Base-by-base conservation (phyloP, 2,113 vertebrate species). In the Odontesthes bonariensis region DNA sequence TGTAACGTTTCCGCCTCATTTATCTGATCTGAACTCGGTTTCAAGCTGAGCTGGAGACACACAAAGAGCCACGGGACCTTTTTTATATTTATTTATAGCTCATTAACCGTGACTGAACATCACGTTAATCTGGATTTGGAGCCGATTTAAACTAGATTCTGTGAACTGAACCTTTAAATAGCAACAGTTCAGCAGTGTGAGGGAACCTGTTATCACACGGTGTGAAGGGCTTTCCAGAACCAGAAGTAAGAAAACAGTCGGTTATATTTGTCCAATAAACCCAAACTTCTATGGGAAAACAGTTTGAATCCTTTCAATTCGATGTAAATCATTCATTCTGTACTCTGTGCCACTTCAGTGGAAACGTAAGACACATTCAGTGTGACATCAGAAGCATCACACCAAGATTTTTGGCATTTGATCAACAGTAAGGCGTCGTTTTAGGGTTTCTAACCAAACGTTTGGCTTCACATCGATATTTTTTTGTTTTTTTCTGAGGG, bases 401-500 rank as follows among this genome's bases (percentile, higher is more conserved):
- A 40, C 33, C 3, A 4, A 2, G 71, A 54, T 9, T 49, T 44
- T 70, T 82, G 77, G 82, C 77, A 70, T 70, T 47, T 69, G 64
- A 65, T 44, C 5, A 31, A 60, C 62, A 75, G 44, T 75, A 81
- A 84, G 81, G 85, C 85, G 77, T 62, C 56, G 60, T 68, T 58
- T 65, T 54, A 61, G 47, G 83, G 51, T 61, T 65, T 47, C 60
- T 2, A 4, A 35, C 16, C 14, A 35, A 54, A 66, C 14, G 32
- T 54, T 53, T n/a, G 1, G 5, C 1, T 38, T 58, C 17, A 35
- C 6, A 4, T 3, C 23, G 40, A 42, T 1, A 19, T 22, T 27
- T 27, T 27, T 27, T 27, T 27, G 27, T 27, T 27, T 27, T 27
- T 27, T 27, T 27, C 27, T 27, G 1, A 27, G 27, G 44, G 71